Conservation (phyloP, 2,797 vertebrate genomes). For the Bradypodion pumilum region DNA sequence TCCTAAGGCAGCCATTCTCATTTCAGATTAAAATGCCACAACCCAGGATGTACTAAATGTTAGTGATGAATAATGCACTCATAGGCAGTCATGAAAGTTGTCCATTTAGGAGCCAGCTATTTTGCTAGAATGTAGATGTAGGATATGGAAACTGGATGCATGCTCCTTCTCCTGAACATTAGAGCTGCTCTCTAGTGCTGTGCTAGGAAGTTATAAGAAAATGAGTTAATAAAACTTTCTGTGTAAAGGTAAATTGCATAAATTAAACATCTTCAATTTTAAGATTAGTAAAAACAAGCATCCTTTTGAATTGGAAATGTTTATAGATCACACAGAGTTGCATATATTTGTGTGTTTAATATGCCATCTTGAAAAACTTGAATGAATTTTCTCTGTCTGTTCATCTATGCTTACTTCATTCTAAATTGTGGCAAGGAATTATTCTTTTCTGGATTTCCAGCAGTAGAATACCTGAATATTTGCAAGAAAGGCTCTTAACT, state of each 20-base stretch:
- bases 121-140: slow-evolving; percentile 70
- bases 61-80: slow-evolving; percentile 63
- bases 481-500: slow-evolving; percentile 32
- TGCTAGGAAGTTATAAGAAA: slow-evolving; percentile 52
- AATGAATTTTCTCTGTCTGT: slow-evolving; percentile 16
- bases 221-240: slow-evolving; percentile 53
- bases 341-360: slow-evolving; percentile 27
- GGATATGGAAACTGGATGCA: slow-evolving; percentile 63
- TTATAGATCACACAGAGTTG: slow-evolving; percentile 26
- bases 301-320: slow-evolving; percentile 27
- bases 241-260: slow-evolving; percentile 34
- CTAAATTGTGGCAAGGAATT: slow-evolving; percentile 48
- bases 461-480: slow-evolving; percentile 31
- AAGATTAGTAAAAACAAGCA: slow-evolving; percentile 31
- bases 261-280: background rate
- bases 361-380: slow-evolving; percentile 31
- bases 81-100: slow-evolving; percentile 57
- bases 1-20: slow-evolving; percentile 44
- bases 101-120: slow-evolving; percentile 76
- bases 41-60: slow-evolving; percentile 56
- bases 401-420: slow-evolving; percentile 38
- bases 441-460: slow-evolving; percentile 45
- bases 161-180: slow-evolving; percentile 57
- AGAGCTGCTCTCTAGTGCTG: slow-evolving; percentile 45
- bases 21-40: slow-evolving; percentile 55